Percentiles rank a stretch among this genome's conserved stretches.
phyloP scores from a whole-genome alignment of 2,888 invertebrate genomes.

The Drosophila testacea region DNA sequence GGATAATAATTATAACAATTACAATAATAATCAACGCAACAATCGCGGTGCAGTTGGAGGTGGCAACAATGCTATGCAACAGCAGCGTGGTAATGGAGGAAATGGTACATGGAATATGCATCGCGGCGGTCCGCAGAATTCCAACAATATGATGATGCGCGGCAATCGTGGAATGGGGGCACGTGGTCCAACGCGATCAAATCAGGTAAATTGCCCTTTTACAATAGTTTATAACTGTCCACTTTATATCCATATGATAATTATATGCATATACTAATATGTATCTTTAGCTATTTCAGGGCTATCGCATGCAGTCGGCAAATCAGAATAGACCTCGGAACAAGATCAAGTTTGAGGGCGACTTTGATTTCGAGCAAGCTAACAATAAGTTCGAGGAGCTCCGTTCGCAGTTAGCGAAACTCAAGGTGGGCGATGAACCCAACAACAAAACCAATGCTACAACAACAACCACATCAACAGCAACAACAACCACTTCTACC shows the following conservation, averaged over 20 bases:
- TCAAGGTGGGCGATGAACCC: slow-evolving; percentile 89
- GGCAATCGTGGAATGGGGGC: slow-evolving; percentile 79
- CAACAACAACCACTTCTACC: slow-evolving; percentile 71
- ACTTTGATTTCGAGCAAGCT: slow-evolving; percentile 99
- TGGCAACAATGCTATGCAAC: slow-evolving; percentile 82
- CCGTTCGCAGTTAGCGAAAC: slow-evolving; percentile 93
- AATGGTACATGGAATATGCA: slow-evolving; percentile 84
- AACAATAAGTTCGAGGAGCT: slow-evolving; percentile 98
- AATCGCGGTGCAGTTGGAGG: slow-evolving; percentile 79
- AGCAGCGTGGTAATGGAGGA: slow-evolving; percentile 64
- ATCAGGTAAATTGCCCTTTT: slow-evolving; percentile 72
- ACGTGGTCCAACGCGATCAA: slow-evolving; percentile 83
- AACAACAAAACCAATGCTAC: slow-evolving; percentile 77
- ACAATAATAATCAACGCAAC: slow-evolving; percentile 81
- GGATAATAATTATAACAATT: slow-evolving; percentile 81
- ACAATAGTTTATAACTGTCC: too few species aligned
- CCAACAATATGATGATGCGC: slow-evolving; percentile 83
- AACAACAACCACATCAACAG: slow-evolving; percentile 52
- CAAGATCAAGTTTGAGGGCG: slow-evolving; percentile 95
- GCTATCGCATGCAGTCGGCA: slow-evolving; percentile 85
- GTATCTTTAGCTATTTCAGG: slow-evolving; percentile 57
- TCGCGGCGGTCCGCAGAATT: slow-evolving; percentile 82
- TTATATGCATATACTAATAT: not conserved
- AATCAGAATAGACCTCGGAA: slow-evolving; percentile 86
- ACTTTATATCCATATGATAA: not conserved